Conservation (phyloP, 2,797 vertebrate species). For the Pteronotus mesoamericanus region DNA sequence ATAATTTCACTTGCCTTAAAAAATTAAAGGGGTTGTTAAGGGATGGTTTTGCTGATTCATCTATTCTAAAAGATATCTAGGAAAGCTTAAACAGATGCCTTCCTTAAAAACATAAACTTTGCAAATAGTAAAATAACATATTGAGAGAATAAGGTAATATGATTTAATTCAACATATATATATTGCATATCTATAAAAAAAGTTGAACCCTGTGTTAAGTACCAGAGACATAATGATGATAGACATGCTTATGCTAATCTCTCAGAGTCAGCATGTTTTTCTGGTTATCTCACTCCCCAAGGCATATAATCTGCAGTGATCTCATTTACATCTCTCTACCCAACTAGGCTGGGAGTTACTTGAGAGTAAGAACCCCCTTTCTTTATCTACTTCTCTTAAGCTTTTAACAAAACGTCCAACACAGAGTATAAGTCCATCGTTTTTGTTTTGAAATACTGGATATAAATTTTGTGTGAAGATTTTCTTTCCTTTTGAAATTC, state of each 20-base stretch:
- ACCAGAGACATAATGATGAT: neutral
- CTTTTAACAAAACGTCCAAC: neutral
- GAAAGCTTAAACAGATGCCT: neutral
- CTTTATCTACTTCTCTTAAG: neutral
- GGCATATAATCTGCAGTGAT: neutral
- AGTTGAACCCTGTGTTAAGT: neutral
- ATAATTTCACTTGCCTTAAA: neutral
- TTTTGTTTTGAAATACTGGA: neutral
- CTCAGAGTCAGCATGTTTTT: neutral
- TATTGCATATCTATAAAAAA: neutral
- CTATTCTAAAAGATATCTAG: neutral
- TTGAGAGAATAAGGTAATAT: neutral
- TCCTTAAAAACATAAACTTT: neutral
- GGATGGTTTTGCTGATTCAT: neutral
- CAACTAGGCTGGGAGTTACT: neutral
- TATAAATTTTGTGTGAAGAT: neutral
- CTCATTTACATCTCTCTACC: neutral
- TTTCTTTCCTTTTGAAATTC: slow-evolving; percentile 34
- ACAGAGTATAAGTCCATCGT: neutral
- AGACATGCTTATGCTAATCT: neutral
- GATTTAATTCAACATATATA: neutral
- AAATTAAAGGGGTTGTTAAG: neutral
- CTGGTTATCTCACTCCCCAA: neutral
- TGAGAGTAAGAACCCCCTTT: neutral
- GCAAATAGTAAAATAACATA: neutral